Percentiles rank a stretch among this genome's conserved stretches.
Evolutionary conservation across 2,888 invertebrate genomes (phyloP).

Genomic region (Latrodectus elegans): DNA sequence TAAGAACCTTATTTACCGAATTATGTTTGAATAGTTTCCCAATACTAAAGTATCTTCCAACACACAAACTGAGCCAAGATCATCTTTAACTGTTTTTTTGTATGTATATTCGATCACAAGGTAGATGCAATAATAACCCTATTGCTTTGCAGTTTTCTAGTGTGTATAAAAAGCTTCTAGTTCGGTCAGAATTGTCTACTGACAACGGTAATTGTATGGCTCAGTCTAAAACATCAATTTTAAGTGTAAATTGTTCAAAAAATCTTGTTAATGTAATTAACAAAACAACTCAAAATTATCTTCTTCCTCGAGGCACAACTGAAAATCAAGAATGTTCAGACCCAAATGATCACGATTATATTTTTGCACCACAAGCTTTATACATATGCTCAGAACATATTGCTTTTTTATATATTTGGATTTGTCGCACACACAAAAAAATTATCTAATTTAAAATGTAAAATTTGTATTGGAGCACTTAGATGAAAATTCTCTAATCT

Average conservation of each 20-base stretch:
- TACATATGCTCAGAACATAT: too few relatives aligned
- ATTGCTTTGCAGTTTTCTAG: slow-evolving; percentile 5
- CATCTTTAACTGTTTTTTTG: slow-evolving; percentile 28
- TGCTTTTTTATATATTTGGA: too few relatives aligned
- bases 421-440: too few relatives aligned
- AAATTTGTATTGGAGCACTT: too few relatives aligned
- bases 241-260: slow-evolving; percentile 2
- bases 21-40: background rate
- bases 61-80: slow-evolving; percentile 7
- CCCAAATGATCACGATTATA: too few relatives aligned
- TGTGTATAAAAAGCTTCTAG: slow-evolving; percentile 1
- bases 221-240: slow-evolving; percentile 5
- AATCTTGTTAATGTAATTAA: too few relatives aligned
- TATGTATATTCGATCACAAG: background rate
- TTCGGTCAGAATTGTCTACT: background rate
- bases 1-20: background rate
- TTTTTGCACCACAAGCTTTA: too few relatives aligned
- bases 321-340: too few relatives aligned
- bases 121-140: slow-evolving; percentile 23
- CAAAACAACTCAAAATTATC: too few relatives aligned
- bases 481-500: too few relatives aligned
- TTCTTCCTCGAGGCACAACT: too few relatives aligned
- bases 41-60: background rate
- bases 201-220: slow-evolving; percentile 12
- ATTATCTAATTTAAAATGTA: too few relatives aligned